Percentiles rank a stretch among this genome's conserved stretches.
These are phyloP conservation scores for Colius striatus DNA, from an alignment of 2,113 vertebrate species.

Conservation along the genomic window DNA sequence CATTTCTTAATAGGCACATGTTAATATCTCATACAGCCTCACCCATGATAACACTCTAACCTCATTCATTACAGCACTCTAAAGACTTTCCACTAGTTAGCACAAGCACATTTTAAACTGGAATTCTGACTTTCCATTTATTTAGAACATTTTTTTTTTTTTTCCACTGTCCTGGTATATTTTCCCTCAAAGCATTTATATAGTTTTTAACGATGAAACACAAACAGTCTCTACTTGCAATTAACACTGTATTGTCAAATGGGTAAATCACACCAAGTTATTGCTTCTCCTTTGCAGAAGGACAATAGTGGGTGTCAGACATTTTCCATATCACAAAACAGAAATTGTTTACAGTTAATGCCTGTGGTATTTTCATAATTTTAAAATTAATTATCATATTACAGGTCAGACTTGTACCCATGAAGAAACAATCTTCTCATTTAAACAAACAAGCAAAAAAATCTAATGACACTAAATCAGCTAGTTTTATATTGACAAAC, in stretches of 20 bases:
- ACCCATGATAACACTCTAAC: neutral
- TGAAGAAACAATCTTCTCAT: neutral
- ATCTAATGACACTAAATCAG: neutral
- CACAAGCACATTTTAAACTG: neutral
- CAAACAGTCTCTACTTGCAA: neutral
- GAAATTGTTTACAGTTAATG: neutral
- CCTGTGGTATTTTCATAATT: neutral
- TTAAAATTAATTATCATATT: neutral
- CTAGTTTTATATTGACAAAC: neutral
- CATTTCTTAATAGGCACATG: neutral
- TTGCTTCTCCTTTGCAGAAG: neutral
- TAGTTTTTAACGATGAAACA: conserved; percentile 9
- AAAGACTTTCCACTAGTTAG: neutral
- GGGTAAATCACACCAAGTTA: neutral
- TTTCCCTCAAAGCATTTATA: neutral
- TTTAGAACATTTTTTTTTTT: neutral
- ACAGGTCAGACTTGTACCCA: neutral
- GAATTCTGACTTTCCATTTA: conserved; percentile 17
- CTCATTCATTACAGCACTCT: neutral
- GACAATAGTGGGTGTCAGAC: neutral
- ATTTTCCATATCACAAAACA: neutral
- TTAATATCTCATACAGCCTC: neutral
- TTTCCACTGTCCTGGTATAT: neutral
- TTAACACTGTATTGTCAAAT: neutral
- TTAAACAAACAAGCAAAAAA: neutral